A percentile compares a stretch with the other conserved stretches of the same genome.
These are phyloP conservation scores for Caenorhabditis remanei DNA, from an alignment of 1,140 invertebrate genomes.

Conservation along the genomic window DNA sequence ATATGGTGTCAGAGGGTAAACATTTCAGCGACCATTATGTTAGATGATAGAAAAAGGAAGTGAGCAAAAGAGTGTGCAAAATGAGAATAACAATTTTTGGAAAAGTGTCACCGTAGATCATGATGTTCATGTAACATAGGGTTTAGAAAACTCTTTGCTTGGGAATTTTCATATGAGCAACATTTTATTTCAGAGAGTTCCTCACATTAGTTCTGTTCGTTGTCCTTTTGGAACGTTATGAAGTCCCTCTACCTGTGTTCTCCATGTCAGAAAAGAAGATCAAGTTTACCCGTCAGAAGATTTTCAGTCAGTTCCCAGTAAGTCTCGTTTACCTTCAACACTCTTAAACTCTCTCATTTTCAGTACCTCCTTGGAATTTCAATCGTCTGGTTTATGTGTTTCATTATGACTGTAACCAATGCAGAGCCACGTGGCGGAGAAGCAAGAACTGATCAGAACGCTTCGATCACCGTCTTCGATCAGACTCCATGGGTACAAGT, in stretches of 20 bases:
- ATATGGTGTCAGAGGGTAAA: neutral
- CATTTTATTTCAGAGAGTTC: conserved; percentile 55
- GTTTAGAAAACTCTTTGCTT: neutral
- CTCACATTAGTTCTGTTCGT: conserved; percentile 36
- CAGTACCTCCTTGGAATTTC: conserved; percentile 75
- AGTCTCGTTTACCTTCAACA: neutral
- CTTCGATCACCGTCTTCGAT: conserved; percentile 68
- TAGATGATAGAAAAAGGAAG: no score
- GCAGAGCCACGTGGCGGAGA: conserved; percentile 69
- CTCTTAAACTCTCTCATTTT: neutral
- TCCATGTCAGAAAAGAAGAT: conserved; percentile 16
- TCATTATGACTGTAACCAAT: conserved; percentile 70
- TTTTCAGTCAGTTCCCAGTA: conserved; percentile 76
- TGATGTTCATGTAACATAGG: neutral
- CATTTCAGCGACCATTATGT: neutral
- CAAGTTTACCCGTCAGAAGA: conserved; percentile 60
- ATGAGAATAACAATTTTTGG: neutral
- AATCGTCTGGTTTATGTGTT: conserved; percentile 73
- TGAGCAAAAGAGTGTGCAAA: no score
- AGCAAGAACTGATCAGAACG: conserved; percentile 73
- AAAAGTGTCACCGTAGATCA: neutral
- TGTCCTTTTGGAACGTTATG: conserved; percentile 57
- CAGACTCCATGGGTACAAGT: conserved; percentile 73
- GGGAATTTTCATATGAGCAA: no score
- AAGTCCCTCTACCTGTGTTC: conserved; percentile 52